Conservation (phyloP, 30 jellyfish, hydroid and myxozoan genomes). For the Aurelia sp. region DNA sequence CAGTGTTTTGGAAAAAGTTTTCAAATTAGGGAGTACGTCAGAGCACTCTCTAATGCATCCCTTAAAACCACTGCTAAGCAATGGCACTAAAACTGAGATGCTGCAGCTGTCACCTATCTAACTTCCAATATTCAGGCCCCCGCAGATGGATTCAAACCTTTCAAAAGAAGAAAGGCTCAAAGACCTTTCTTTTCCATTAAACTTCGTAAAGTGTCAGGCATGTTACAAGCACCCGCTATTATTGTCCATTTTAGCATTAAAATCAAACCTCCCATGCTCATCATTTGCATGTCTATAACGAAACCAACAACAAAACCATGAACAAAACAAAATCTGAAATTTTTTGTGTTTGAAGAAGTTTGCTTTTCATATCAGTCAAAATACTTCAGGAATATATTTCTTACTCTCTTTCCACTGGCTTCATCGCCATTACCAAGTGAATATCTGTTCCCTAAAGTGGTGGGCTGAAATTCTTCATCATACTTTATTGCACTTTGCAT, state of each 20-base stretch:
- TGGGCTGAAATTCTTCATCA: conserved; percentile 10
- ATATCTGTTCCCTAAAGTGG: not conserved
- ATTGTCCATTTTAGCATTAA: not conserved
- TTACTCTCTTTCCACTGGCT: conserved; percentile 20
- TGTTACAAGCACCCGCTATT: too few species aligned
- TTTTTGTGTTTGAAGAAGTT: not conserved
- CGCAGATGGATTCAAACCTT: too few species aligned
- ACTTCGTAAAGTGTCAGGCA: too few species aligned
- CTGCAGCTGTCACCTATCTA: too few species aligned
- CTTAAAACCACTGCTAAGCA: too few species aligned
- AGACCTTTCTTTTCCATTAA: too few species aligned
- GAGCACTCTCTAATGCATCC: too few species aligned
- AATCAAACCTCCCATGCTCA: not conserved
- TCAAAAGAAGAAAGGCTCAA: too few species aligned
- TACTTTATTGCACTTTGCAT: conserved; percentile 16
- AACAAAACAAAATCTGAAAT: not conserved
- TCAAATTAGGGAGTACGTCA: too few species aligned
- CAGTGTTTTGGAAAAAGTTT: too few species aligned
- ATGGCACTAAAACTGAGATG: too few species aligned
- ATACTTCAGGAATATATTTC: conserved; percentile 34
- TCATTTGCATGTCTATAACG: not conserved
- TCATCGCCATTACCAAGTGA: conserved; percentile 11
- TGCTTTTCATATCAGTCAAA: conserved; percentile 10
- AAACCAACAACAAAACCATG: not conserved
- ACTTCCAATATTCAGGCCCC: too few species aligned